Percentiles rank a stretch among this genome's conserved stretches.
Conservation (phyloP, 1,140 invertebrate species). For the Musca vetustissima region DNA sequence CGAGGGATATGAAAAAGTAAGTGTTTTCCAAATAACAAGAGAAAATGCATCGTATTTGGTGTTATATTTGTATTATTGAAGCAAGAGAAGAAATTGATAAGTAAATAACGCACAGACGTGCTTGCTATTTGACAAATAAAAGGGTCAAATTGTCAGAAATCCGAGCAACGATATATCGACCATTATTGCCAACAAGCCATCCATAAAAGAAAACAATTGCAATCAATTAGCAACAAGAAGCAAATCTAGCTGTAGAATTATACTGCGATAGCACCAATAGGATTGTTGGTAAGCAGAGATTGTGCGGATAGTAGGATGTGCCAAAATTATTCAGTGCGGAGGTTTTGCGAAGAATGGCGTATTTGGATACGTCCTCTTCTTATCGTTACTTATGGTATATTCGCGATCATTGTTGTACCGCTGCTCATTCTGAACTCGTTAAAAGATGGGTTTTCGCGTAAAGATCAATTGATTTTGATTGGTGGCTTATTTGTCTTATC, state of each 20-base stretch:
- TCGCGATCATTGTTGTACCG: constrained; percentile 82
- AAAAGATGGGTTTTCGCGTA: constrained; percentile 70
- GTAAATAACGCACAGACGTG: not conserved
- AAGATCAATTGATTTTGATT: constrained; percentile 78
- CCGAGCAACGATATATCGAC: not conserved
- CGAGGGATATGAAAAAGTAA: no score
- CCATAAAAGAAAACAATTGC: constrained; percentile 33
- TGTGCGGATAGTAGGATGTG: constrained; percentile 37
- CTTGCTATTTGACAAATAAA: no score
- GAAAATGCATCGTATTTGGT: constrained; percentile 11
- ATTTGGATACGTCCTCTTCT: constrained; percentile 85
- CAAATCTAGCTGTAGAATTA: not conserved
- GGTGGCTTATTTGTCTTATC: constrained; percentile 89
- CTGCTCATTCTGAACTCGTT: constrained; percentile 75
- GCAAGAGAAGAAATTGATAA: constrained; percentile 20
- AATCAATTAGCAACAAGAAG: constrained; percentile 4
- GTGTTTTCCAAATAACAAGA: not conserved
- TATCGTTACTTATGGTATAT: constrained; percentile 75
- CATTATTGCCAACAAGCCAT: constrained; percentile 5
- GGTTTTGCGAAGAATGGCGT: constrained; percentile 73
- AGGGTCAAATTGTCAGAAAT: not conserved
- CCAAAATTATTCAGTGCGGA: constrained; percentile 36
- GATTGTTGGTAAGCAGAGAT: not conserved
- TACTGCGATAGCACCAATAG: not conserved
- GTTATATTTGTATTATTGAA: no score